phyloP scores from a whole-genome alignment of 1,140 invertebrate genomes.

The Patella vulgata region DNA sequence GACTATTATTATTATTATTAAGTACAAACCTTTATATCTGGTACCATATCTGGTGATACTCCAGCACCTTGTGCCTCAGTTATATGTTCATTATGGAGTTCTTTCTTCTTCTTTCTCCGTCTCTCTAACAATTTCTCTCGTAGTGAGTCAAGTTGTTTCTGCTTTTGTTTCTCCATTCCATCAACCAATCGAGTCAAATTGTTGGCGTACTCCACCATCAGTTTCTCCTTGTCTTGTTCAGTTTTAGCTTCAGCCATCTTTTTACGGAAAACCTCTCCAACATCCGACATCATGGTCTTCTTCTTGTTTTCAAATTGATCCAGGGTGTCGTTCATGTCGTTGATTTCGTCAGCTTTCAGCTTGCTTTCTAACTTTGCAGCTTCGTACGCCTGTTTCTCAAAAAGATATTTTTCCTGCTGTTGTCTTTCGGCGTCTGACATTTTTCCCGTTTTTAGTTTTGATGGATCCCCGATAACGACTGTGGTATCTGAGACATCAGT shows the following conservation, averaged over 20 bases:
- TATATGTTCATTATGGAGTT: conserved; percentile 54
- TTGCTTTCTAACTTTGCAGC: conserved; percentile 59
- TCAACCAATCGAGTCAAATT: conserved; percentile 56
- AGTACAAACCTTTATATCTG: conserved; percentile 30
- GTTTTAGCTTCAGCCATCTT: conserved; percentile 47
- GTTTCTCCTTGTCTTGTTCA: conserved; percentile 53
- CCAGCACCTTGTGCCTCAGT: conserved; percentile 49
- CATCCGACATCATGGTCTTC: conserved; percentile 36
- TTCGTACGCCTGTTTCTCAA: conserved; percentile 63
- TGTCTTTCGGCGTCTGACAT: conserved; percentile 22
- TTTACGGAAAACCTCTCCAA: conserved; percentile 43
- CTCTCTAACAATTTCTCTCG: conserved; percentile 51
- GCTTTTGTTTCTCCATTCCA: conserved; percentile 59
- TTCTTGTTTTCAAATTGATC: conserved; percentile 56
- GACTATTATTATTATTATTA: no score
- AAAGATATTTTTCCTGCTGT: conserved; percentile 47
- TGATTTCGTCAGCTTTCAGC: conserved; percentile 51
- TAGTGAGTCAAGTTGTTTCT: conserved; percentile 47
- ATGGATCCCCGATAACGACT: conserved; percentile 26
- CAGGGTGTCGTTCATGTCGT: conserved; percentile 48
- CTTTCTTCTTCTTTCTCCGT: conserved; percentile 54
- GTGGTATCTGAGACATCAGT: conserved; percentile 2
- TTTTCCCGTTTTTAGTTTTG: conserved; percentile 20
- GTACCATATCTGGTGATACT: conserved; percentile 48
- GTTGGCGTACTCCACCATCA: conserved; percentile 56